A percentile compares a stretch with the other conserved stretches of the same genome.
Evolutionary conservation across 2,888 invertebrate genomes (phyloP).

Genomic region (Onthophagus sagittarius): DNA sequence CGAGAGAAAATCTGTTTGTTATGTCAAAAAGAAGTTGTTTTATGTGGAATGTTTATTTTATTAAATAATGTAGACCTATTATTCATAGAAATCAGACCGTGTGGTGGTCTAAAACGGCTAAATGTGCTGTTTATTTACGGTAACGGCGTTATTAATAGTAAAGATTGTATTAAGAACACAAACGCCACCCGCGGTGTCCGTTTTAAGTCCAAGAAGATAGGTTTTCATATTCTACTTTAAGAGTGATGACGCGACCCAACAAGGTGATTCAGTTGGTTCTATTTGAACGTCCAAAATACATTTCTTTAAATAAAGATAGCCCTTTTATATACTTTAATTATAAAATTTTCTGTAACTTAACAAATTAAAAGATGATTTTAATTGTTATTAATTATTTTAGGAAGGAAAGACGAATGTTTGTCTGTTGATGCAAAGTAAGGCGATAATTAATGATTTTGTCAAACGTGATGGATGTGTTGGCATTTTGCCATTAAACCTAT

Average conservation of each 20-base stretch:
- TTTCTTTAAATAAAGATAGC: background rate
- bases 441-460: no score
- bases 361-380: no score
- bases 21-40: background rate
- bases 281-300: background rate
- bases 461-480: no score
- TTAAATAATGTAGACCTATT: background rate
- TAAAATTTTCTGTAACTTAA: no score
- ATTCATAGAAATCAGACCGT: background rate
- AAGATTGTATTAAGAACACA: background rate
- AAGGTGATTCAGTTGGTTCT: background rate
- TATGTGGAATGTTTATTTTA: background rate
- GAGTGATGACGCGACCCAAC: background rate
- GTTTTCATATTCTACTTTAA: background rate
- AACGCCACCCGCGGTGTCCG: background rate
- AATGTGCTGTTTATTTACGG: background rate
- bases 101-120: background rate
- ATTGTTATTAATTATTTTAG: no score
- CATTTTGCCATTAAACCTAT: no score
- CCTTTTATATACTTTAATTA: no score
- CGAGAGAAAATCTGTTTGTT: background rate
- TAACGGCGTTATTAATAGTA: background rate
- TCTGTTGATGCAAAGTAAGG: no score
- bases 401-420: no score
- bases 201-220: background rate